phyloP scores from a whole-genome alignment of 2,888 invertebrate genomes.

The Ichneumon xanthorius region DNA sequence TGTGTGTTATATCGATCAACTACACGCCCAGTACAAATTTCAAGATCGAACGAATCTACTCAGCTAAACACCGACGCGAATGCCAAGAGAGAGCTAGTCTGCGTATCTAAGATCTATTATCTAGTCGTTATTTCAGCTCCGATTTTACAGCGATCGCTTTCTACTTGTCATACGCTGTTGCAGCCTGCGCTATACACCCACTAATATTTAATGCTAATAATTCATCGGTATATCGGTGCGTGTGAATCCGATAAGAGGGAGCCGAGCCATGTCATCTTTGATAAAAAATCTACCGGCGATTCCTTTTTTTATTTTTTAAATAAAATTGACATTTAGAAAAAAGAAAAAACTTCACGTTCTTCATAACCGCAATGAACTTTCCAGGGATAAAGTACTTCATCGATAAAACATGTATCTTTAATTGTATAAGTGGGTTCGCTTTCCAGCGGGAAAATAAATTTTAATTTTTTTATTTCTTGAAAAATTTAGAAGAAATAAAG shows the following conservation, averaged over 20 bases:
- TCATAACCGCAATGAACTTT: no score
- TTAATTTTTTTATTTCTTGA: no score
- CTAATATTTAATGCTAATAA: slow-evolving; percentile 18
- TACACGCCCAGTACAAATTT: slow-evolving; percentile 52
- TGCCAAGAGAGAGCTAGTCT: neutral
- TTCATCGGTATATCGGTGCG: slow-evolving; percentile 40
- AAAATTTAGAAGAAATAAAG: no score
- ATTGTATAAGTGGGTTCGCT: no score
- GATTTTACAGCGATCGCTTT: slow-evolving; percentile 41
- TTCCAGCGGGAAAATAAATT: no score
- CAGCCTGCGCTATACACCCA: slow-evolving; percentile 48
- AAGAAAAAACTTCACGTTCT: no score
- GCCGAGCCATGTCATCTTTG: neutral
- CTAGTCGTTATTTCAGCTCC: slow-evolving; percentile 19
- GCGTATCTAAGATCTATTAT: slow-evolving; percentile 7
- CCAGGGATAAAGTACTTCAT: no score
- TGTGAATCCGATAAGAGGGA: slow-evolving; percentile 18
- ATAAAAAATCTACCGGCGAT: neutral
- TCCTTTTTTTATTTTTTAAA: neutral
- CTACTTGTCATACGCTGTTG: slow-evolving; percentile 46
- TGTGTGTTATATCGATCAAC: slow-evolving; percentile 19
- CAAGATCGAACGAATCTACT: slow-evolving; percentile 58
- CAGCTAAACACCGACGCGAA: slow-evolving; percentile 53
- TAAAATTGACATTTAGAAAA: neutral
- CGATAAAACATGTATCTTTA: no score